These are phyloP conservation scores for Sweltsa coloradensis DNA, from an alignment of 1,140 invertebrate genomes.

Conservation along the genomic window DNA sequence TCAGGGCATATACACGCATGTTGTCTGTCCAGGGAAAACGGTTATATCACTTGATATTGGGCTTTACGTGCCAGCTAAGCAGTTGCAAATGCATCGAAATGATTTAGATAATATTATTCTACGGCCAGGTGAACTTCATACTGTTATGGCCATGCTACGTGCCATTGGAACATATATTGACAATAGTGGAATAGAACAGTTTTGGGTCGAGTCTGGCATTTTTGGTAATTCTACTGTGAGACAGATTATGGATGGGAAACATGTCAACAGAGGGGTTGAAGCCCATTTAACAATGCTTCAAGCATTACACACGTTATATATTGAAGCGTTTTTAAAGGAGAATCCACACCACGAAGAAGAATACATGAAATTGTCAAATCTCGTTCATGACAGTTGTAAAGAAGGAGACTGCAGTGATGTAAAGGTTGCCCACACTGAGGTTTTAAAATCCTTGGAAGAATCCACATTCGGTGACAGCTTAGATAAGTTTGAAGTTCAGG, in stretches of 20 bases:
- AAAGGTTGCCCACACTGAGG: not conserved
- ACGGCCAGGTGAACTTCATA: constrained; percentile 2
- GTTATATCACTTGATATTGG: not conserved
- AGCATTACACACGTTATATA: no score
- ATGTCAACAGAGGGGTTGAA: no score
- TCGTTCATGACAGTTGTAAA: not conserved
- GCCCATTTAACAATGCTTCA: no score
- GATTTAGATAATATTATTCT: not conserved
- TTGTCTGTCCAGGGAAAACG: not conserved
- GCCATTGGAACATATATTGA: not conserved
- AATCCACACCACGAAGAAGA: no score
- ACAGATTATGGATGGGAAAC: not conserved
- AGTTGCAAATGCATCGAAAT: constrained; percentile 1
- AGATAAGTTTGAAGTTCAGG: not conserved
- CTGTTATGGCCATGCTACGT: not conserved
- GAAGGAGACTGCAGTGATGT: not conserved
- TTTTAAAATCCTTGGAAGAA: not conserved
- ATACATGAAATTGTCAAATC: no score
- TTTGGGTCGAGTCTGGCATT: no score
- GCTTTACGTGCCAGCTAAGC: not conserved
- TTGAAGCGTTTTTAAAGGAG: no score
- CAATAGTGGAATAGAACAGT: not conserved
- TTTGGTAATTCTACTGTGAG: no score
- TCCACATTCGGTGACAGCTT: not conserved
- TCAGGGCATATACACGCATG: not conserved